Percentiles rank a stretch among this genome's conserved stretches.
These are phyloP conservation scores for Drosophila nigricruria DNA, from an alignment of 2,888 invertebrate genomes.

Conservation along the genomic window DNA sequence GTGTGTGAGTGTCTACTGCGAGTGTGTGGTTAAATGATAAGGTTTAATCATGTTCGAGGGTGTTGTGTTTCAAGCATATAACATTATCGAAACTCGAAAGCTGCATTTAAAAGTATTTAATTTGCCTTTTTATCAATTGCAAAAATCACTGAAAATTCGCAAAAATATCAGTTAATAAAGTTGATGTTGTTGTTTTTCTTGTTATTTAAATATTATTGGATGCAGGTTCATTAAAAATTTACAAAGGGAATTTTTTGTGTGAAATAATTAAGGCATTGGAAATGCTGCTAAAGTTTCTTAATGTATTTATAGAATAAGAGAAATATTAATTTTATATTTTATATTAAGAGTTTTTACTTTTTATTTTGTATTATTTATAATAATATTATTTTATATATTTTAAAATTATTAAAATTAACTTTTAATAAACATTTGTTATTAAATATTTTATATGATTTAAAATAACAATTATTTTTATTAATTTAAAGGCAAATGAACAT, in stretches of 20 bases:
- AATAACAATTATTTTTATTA: neutral
- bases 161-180: constrained; percentile 29
- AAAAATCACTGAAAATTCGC: constrained; percentile 33
- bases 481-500: neutral
- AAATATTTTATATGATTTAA: neutral
- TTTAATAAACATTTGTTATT: too few relatives aligned
- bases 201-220: constrained; percentile 34
- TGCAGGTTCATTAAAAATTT: constrained; percentile 42
- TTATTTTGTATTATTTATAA: neutral
- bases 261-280: constrained; percentile 23
- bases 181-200: neutral
- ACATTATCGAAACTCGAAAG: constrained; percentile 32
- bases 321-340: neutral
- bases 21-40: constrained; percentile 67
- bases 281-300: neutral
- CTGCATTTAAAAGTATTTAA: constrained; percentile 37
- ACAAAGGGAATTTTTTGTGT: constrained; percentile 14
- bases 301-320: neutral
- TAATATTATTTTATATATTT: neutral
- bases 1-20: constrained; percentile 14
- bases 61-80: constrained; percentile 50
- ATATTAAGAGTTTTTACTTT: too few relatives aligned
- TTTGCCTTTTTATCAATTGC: constrained; percentile 28
- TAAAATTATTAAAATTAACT: neutral
- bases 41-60: constrained; percentile 57